Conservation (phyloP, 2,113 vertebrate genomes). For the Rhipidura dahli region DNA sequence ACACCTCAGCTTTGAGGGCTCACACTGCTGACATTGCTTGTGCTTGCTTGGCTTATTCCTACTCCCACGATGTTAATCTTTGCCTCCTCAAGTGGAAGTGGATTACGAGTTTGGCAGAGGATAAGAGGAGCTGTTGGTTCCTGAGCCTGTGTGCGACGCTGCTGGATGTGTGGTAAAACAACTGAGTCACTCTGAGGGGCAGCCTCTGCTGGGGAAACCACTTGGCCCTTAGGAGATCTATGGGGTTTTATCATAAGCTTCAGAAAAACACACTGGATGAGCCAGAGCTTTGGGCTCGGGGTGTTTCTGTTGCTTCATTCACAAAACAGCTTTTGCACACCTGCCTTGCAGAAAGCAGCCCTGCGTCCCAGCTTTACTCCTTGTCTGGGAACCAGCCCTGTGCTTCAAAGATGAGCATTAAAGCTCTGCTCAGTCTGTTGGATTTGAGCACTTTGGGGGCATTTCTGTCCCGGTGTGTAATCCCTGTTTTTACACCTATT, state of each 20-base stretch:
- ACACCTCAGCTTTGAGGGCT: neutral
- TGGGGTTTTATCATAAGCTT: neutral
- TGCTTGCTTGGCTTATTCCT: conserved; percentile 16
- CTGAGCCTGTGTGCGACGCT: neutral
- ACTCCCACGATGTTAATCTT: conserved; percentile 23
- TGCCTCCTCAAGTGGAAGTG: neutral
- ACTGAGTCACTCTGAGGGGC: neutral
- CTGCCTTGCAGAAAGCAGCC: neutral
- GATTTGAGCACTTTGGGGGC: neutral
- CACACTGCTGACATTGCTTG: neutral
- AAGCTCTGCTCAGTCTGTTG: neutral
- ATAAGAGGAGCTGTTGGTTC: conserved; percentile 31
- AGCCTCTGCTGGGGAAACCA: neutral
- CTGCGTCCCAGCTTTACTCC: neutral
- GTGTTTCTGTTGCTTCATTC: neutral
- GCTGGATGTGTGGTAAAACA: neutral
- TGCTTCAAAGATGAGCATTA: neutral
- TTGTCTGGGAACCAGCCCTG: neutral
- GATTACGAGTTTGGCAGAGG: conserved; percentile 12
- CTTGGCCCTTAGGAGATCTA: neutral
- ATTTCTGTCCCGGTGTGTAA: neutral
- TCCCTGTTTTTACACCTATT: rapidly evolving
- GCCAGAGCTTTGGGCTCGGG: neutral
- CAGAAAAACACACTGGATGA: neutral
- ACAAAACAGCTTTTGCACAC: neutral